Base-by-base conservation (phyloP, 2,113 vertebrate species). In the Pseudois nayaur region DNA sequence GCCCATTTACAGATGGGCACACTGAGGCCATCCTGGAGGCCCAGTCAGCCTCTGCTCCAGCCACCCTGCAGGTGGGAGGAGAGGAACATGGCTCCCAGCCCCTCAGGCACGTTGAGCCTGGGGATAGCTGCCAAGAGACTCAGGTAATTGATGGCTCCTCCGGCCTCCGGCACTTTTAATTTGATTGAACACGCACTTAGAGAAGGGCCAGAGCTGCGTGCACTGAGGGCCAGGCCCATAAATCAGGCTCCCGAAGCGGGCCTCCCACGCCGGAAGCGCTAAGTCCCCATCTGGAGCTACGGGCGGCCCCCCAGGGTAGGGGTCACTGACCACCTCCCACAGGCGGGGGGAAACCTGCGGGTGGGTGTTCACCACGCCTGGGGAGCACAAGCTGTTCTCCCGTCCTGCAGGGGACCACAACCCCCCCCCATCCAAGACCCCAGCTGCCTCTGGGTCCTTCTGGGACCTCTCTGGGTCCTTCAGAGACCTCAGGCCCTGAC, bases 371-470 rank as follows among this genome's bases (percentile, higher is more conserved):
- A 67, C 23, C 50, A 4, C 0, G 2, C 82, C n/a, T 36, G 3
- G 8, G 23, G n/a, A 43, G 54, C 82, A 29, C 1, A n/a, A n/a
- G 25, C 13, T 85, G 25, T 45, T 36, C 13, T 57, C 33, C 25
- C 8, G 0, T 25, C 55, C 10, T 11, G 6, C 7, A 0, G 13
- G 59, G 67, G 87, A 6, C 12, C 8, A 7, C 1, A 1, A 50
- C 3, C 0, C 5, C 0, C 3, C 50, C 16, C 33, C 33, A 12
- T 6, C 1, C 21, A 4, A 0, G 3, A 3, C 52, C 59, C 33
- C 57, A 15, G 25, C n/a, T 8, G 43, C 81, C 55, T 62, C 29
- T 33, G 3, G 11, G 27, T 11, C 19, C 89, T 6, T 4, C 10
- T 3, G 67, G 15, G 54, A 36, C 15, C 8, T 36, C 33, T 71